Evolutionary conservation across 2,797 vertebrate genomes (phyloP).

Genomic region (Orestias chungarensis): DNA sequence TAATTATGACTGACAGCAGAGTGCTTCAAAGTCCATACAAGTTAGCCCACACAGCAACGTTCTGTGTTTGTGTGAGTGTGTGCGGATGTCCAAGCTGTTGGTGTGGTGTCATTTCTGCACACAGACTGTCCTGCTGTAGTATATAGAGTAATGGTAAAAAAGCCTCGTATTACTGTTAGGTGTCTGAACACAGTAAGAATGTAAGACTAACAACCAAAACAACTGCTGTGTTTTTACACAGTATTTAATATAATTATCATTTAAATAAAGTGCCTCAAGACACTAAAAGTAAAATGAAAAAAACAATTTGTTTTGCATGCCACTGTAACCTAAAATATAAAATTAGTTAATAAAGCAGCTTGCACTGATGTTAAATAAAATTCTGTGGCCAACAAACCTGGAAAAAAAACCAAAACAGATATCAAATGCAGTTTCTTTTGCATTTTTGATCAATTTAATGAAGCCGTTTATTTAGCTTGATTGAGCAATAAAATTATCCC

Average conservation of each 20-base stretch:
- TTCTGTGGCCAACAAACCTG: not conserved
- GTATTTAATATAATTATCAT: too few relatives aligned
- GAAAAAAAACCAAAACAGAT: not conserved
- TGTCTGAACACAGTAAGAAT: not conserved
- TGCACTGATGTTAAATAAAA: not conserved
- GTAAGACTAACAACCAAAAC: not conserved
- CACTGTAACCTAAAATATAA: too few relatives aligned
- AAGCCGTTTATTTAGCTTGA: not conserved
- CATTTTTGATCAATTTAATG: not conserved
- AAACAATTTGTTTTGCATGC: too few relatives aligned
- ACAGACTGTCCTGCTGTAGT: constrained; percentile 4
- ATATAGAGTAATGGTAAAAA: constrained; percentile 7
- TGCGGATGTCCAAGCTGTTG: constrained; percentile 7
- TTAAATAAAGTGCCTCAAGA: too few relatives aligned
- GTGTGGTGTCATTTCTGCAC: constrained; percentile 22
- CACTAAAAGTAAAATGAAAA: too few relatives aligned
- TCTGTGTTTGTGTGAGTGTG: constrained; percentile 37
- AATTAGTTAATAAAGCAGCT: too few relatives aligned
- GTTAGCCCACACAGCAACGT: constrained; percentile 68
- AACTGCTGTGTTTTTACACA: not conserved
- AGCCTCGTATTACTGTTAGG: not conserved
- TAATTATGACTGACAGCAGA: constrained; percentile 83
- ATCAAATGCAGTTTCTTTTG: not conserved
- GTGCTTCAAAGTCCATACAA: constrained; percentile 78
- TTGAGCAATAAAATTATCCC: not conserved